Base-by-base conservation (phyloP, 2,113 vertebrate genomes). In the Oreochromis spilurus region DNA sequence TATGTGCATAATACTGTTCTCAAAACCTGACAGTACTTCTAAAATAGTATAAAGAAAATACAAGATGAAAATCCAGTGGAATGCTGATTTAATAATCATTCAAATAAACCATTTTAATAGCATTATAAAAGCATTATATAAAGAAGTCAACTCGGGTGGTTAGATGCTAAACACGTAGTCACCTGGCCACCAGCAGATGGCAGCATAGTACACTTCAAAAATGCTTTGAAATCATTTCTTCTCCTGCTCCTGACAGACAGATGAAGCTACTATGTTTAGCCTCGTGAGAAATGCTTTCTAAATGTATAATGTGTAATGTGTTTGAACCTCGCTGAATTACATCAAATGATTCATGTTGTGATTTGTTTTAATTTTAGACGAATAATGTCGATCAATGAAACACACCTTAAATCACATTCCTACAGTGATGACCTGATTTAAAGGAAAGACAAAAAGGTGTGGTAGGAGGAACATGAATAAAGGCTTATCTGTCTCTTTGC, bases 401-500 rank as follows among this genome's bases (percentile, higher is more conserved):
- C 40, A 48, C 70, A 77, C 45, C 72, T 50, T 52, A 50, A 54
- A 26, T 21, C 13, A 52, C 48, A 84, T 84, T 90, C 72, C 40
- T 45, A 79, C 21, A 57, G 48, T 34, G 29, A 43, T 87, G 81
- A 70, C 53, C 55, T 85, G 24, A 88, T 88, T 82, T 87, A 84
- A 19, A 54, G 9, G 29, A 79, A 6, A 57, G 67, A 81, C 75
- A 72, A 82, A 80, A 88, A 93, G 82, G 88, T 89, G 89, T 79
- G 88, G 88, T 4, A 84, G 62, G 81, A 57, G 31, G 53, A 87
- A 83, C 34, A 21, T 12, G 90, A 91, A 95, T 93, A 94, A 93
- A 94, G 91, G 89, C 83, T 82, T 87, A 92, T 93, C 88, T 94
- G 93, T 96, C 88, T 90, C 82, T 91, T 79, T 87, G 79, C 82